A percentile compares a stretch with the other conserved stretches of the same genome.
These are phyloP conservation scores for Smutsia temminckii DNA, from an alignment of 2,797 vertebrate species.

Conservation along the genomic window DNA sequence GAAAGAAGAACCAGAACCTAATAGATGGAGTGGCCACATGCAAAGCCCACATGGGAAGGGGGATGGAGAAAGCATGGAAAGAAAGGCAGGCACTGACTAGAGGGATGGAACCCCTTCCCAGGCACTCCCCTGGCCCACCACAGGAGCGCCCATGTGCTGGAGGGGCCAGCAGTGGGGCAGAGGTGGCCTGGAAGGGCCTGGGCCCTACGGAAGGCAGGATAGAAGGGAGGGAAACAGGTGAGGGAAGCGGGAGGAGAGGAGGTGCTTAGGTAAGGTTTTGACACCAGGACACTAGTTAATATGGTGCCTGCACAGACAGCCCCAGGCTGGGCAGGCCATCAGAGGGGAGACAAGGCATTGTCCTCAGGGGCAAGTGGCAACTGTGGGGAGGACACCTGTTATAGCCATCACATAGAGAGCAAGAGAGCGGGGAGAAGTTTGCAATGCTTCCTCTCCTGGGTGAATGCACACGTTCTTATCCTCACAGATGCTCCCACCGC, in stretches of 20 bases:
- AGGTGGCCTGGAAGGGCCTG: not conserved
- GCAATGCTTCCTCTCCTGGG: not conserved
- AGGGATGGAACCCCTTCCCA: not conserved
- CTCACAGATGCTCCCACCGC: not conserved
- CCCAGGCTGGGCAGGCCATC: not conserved
- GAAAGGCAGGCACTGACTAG: not conserved
- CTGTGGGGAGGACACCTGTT: not conserved
- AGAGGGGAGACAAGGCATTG: not conserved
- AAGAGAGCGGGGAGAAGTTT: rapidly evolving
- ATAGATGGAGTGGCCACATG: not conserved
- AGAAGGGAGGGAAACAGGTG: not conserved
- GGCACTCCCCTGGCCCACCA: not conserved
- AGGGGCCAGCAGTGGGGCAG: not conserved
- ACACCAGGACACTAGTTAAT: rapidly evolving
- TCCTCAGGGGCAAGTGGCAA: not conserved
- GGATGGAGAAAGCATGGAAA: not conserved
- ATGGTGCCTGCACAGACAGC: not conserved
- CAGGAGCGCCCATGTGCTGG: rapidly evolving
- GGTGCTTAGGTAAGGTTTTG: not conserved
- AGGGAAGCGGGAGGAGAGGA: not conserved
- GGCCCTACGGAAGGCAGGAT: not conserved
- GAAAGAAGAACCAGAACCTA: not conserved
- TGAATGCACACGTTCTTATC: not conserved
- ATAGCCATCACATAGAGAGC: not conserved
- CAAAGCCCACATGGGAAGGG: not conserved